phyloP scores from a whole-genome alignment of 2,888 invertebrate genomes.

The Melieria omissa region DNA sequence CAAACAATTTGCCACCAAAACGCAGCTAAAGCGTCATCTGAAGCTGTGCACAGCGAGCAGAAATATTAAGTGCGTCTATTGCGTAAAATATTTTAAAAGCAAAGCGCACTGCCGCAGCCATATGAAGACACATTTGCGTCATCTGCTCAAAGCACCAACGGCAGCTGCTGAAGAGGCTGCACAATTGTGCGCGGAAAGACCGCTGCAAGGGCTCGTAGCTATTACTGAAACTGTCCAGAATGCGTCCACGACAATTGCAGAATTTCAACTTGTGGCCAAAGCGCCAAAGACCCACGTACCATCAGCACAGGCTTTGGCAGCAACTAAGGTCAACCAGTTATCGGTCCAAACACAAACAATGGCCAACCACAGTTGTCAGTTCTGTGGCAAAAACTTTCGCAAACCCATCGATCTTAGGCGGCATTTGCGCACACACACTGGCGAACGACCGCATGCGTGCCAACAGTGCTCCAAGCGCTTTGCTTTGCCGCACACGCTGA shows the following conservation, averaged over 20 bases:
- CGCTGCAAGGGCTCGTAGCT: too few species aligned
- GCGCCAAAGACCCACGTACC: background rate
- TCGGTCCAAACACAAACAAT: background rate
- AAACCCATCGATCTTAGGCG: constrained; percentile 52
- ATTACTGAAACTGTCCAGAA: too few species aligned
- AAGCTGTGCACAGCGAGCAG: constrained; percentile 38
- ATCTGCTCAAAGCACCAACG: constrained; percentile 29
- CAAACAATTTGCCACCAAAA: constrained; percentile 42
- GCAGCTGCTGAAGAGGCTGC: background rate
- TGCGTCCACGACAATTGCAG: constrained; percentile 17
- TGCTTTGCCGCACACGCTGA: constrained; percentile 46
- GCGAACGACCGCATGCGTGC: constrained; percentile 48
- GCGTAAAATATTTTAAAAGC: constrained; percentile 46
- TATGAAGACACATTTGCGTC: constrained; percentile 48
- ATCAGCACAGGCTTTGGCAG: background rate
- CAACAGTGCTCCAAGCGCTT: constrained; percentile 46
- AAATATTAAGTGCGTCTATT: constrained; percentile 51
- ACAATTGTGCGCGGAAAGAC: too few species aligned
- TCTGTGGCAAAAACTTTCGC: constrained; percentile 48
- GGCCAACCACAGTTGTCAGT: constrained; percentile 44
- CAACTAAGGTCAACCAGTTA: background rate
- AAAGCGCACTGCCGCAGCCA: constrained; percentile 49
- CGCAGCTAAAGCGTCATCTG: constrained; percentile 44
- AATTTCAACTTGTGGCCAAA: background rate
- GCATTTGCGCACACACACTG: constrained; percentile 52